phyloP scores from a whole-genome alignment of 2,888 invertebrate genomes.

The Mesoligia furuncula region DNA sequence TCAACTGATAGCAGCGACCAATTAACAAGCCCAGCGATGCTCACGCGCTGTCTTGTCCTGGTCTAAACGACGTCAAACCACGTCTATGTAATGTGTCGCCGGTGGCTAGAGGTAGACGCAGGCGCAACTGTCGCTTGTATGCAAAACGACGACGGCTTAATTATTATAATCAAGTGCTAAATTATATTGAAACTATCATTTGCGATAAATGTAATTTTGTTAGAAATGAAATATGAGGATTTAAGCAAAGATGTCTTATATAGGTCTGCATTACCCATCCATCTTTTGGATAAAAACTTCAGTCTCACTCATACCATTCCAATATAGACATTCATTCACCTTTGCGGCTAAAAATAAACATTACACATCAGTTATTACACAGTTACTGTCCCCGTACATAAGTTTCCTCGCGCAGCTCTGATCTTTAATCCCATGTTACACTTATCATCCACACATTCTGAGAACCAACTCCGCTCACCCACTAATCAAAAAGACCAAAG shows the following conservation, averaged over 20 bases:
- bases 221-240: background rate
- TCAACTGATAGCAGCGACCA: slow-evolving; percentile 50
- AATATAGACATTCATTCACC: background rate
- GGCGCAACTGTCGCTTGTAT: slow-evolving; percentile 7
- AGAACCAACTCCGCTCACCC: slow-evolving; percentile 22
- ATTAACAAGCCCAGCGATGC: slow-evolving; percentile 45
- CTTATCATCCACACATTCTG: slow-evolving; percentile 42
- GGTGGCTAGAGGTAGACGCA: background rate
- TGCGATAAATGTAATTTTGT: background rate
- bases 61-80: slow-evolving; percentile 13
- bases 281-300: background rate
- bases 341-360: background rate
- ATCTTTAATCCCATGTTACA: slow-evolving; percentile 44
- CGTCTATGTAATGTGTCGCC: slow-evolving; percentile 29
- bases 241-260: background rate
- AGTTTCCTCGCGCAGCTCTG: background rate
- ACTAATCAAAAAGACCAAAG: slow-evolving; percentile 42
- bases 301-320: background rate
- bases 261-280: background rate
- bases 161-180: slow-evolving; percentile 10
- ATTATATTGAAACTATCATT: background rate
- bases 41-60: slow-evolving; percentile 16
- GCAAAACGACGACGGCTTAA: slow-evolving; percentile 6
- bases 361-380: background rate
- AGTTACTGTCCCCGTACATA: background rate